Evolutionary conservation across 2,797 vertebrate species (phyloP).

Genomic region (Sardinella longiceps): DNA sequence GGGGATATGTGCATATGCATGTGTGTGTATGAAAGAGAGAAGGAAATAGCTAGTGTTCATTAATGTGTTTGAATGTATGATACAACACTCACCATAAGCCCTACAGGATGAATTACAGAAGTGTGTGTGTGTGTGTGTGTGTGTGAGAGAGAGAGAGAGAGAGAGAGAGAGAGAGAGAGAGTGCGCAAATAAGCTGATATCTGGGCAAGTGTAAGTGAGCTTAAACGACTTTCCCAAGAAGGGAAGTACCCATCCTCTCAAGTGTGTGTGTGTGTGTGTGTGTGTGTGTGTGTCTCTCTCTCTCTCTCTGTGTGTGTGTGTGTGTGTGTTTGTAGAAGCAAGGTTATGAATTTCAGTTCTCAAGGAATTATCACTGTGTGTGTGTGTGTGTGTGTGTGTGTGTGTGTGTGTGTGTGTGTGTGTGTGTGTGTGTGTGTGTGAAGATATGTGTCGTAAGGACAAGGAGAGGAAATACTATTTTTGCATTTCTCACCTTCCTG

Average conservation of each 20-base stretch:
- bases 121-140: conserved; percentile 25
- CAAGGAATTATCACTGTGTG: not conserved
- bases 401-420: too few species aligned
- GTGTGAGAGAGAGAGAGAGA: not conserved
- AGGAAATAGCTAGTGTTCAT: not conserved
- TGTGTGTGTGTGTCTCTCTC: conserved; percentile 24
- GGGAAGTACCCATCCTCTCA: not conserved
- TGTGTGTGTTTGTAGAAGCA: not conserved
- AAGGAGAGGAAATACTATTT: conserved; percentile 25
- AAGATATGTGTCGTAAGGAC: not conserved
- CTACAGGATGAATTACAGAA: conserved; percentile 15
- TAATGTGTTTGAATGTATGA: not conserved
- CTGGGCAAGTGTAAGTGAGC: not conserved
- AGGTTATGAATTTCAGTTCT: not conserved
- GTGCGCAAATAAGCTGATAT: too few species aligned
- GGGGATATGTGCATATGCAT: too few species aligned
- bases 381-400: not conserved
- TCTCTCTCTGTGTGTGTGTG: not conserved
- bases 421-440: not conserved
- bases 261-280: too few species aligned
- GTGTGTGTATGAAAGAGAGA: too few species aligned
- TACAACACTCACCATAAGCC: not conserved
- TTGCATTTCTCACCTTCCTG: not conserved
- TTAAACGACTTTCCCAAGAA: not conserved
- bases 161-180: too few species aligned